Conservation (phyloP, 2,797 vertebrate genomes). For the Columba guinea region DNA sequence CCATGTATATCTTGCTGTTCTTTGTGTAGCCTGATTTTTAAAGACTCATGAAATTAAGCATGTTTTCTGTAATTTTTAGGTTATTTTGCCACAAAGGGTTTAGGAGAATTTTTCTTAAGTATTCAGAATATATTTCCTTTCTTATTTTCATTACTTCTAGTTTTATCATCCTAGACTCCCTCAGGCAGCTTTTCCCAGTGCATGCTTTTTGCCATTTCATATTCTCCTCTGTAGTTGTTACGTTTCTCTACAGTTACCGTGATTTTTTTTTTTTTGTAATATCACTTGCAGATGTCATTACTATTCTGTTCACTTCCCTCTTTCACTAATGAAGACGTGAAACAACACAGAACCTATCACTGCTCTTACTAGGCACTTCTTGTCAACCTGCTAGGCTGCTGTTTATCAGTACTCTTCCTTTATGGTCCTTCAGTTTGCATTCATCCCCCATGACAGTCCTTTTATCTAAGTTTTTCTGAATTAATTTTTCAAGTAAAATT, state of each 20-base stretch:
- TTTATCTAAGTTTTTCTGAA: conserved; percentile 2
- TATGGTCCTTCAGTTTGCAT: not conserved
- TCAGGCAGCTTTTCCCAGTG: not conserved
- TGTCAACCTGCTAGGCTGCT: not conserved
- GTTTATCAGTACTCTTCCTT: not conserved
- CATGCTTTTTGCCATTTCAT: not conserved
- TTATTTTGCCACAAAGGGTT: not conserved
- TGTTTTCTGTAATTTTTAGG: not conserved
- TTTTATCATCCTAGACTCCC: conserved; percentile 2
- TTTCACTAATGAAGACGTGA: conserved; percentile 34
- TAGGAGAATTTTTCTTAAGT: not conserved
- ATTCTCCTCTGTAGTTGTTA: not conserved
- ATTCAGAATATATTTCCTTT: not conserved
- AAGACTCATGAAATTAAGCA: not conserved
- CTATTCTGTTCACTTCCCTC: conserved; percentile 24
- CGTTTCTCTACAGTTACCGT: not conserved
- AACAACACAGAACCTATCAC: not conserved
- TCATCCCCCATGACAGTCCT: not conserved
- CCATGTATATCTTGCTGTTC: not conserved
- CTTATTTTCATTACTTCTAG: conserved; percentile 2
- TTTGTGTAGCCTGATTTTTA: not conserved
- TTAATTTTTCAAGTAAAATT: conserved; percentile 35
- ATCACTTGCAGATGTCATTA: conserved; percentile 33
- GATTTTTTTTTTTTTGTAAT: not conserved
- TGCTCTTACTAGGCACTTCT: not conserved